Evolutionary conservation across 1,140 invertebrate genomes (phyloP).

Genomic region (Zaprionus tsacasi): DNA sequence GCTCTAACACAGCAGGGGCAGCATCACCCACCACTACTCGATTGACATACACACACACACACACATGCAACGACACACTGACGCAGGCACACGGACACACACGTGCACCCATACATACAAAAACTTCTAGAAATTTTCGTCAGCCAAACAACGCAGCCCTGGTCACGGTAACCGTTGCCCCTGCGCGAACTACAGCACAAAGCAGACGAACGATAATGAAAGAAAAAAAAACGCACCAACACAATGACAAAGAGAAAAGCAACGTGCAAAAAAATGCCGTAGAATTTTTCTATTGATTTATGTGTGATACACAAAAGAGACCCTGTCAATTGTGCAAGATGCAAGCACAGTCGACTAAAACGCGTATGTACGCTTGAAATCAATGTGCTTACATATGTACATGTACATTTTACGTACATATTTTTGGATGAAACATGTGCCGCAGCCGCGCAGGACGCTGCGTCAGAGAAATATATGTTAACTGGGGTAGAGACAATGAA

Average conservation of each 20-base stretch:
- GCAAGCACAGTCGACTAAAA: slow-evolving; percentile 29
- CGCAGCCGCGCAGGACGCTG: slow-evolving; percentile 41
- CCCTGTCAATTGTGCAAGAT: slow-evolving; percentile 35
- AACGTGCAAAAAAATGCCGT: slow-evolving; percentile 50
- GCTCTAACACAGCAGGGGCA: slow-evolving; percentile 1
- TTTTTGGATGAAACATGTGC: slow-evolving; percentile 40
- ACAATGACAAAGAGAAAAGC: slow-evolving; percentile 57
- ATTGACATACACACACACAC: slow-evolving; percentile 1
- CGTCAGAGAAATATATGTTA: slow-evolving; percentile 34
- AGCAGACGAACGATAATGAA: slow-evolving; percentile 58
- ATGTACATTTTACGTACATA: slow-evolving; percentile 25
- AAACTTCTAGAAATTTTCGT: slow-evolving; percentile 77
- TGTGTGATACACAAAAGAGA: slow-evolving; percentile 17
- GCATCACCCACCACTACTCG: slow-evolving; percentile 14
- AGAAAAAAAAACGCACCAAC: slow-evolving; percentile 46
- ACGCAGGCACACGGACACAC: slow-evolving; percentile 32
- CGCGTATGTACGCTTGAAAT: not conserved
- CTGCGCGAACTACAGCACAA: slow-evolving; percentile 60
- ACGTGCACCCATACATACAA: slow-evolving; percentile 24
- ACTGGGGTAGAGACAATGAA: slow-evolving; percentile 40
- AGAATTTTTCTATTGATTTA: slow-evolving; percentile 42
- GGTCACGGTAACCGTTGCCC: slow-evolving; percentile 53
- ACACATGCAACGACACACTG: slow-evolving; percentile 9
- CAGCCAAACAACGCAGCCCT: slow-evolving; percentile 61
- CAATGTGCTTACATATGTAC: not conserved